Base-by-base conservation (phyloP, 2,113 vertebrate genomes). In the Pagrus major region DNA sequence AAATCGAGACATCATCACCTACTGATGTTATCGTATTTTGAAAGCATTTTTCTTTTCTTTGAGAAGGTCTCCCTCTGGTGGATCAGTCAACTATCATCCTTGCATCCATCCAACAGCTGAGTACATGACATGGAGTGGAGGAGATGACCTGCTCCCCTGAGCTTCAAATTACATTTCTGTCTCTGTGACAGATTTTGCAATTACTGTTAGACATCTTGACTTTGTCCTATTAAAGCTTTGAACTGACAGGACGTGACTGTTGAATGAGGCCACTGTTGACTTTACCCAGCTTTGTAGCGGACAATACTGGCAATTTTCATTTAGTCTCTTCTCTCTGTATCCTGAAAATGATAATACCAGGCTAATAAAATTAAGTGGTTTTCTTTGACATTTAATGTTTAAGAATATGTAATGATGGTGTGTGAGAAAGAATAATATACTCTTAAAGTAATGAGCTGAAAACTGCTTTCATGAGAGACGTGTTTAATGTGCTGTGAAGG, bases 31-130 rank as follows among this genome's bases (percentile, higher is more conserved):
- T n/a, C n/a, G n/a, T n/a, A n/a, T n/a, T n/a, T n/a, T n/a, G n/a
- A n/a, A n/a, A n/a, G n/a, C n/a, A n/a, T n/a, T n/a, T n/a, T n/a
- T n/a, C n/a, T 20, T 46, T 11, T 5, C 66, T 60, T 58, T 74
- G 75, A 51, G 46, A 29, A 79, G 14, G 55, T 64, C 83, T 60
- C 88, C 88, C 87, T 76, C 87, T 89, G 54, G 64, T 88, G 90
- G 83, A 35, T 15, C 11, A 55, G 37, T 6, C 5, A 8, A 12
- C 20, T 27, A 33, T 33, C 12, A 56, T 6, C 31, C n/a, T 70
- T 25, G 25, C 49, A 21, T 16, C 11, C 29, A 21, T 31, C 23
- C 15, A 21, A 58, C 41, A 49, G 64, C 25, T 46, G 12, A 10
- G 6, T 47, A 14, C 7, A 46, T n/a, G n/a, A n/a, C n/a, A n/a